These are phyloP conservation scores for Leuciscus waleckii DNA, from an alignment of 2,797 vertebrate genomes.

Conservation along the genomic window DNA sequence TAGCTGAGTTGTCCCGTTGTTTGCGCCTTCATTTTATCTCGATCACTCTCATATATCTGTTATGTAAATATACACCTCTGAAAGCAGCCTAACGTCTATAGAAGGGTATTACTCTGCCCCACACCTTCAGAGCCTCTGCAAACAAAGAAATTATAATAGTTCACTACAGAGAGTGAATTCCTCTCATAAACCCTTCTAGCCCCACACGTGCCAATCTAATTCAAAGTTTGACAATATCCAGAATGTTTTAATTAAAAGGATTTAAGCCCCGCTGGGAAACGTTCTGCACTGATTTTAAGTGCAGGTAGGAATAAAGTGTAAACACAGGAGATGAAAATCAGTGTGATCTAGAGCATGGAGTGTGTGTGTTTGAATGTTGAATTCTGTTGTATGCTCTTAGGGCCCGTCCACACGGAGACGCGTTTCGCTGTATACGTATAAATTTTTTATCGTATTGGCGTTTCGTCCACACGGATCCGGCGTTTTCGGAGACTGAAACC, in stretches of 20 bases:
- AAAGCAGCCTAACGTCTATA: conserved; percentile 23
- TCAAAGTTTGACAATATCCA: conserved; percentile 51
- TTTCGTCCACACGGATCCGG: no score
- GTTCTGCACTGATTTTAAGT: conserved; percentile 50
- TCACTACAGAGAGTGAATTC: conserved; percentile 63
- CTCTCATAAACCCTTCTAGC: conserved; percentile 55
- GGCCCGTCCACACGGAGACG: no score
- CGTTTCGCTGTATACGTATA: no score
- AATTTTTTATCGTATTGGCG: no score
- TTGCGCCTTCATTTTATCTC: conserved; percentile 66
- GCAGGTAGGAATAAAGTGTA: conserved; percentile 51
- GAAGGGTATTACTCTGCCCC: neutral
- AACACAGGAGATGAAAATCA: conserved; percentile 41
- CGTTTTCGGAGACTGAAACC: no score
- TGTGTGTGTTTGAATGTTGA: conserved; percentile 8
- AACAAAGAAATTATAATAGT: conserved; percentile 70
- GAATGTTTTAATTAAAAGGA: conserved; percentile 65
- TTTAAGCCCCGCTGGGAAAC: conserved; percentile 47
- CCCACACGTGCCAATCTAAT: conserved; percentile 41
- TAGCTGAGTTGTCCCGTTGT: conserved; percentile 54
- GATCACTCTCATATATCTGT: conserved; percentile 67
- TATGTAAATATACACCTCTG: conserved; percentile 61
- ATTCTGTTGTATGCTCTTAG: conserved; percentile 23
- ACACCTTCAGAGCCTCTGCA: conserved; percentile 55
- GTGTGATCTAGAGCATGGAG: neutral